Conservation (phyloP, 2,888 invertebrate genomes). For the Drosophila paracracens region DNA sequence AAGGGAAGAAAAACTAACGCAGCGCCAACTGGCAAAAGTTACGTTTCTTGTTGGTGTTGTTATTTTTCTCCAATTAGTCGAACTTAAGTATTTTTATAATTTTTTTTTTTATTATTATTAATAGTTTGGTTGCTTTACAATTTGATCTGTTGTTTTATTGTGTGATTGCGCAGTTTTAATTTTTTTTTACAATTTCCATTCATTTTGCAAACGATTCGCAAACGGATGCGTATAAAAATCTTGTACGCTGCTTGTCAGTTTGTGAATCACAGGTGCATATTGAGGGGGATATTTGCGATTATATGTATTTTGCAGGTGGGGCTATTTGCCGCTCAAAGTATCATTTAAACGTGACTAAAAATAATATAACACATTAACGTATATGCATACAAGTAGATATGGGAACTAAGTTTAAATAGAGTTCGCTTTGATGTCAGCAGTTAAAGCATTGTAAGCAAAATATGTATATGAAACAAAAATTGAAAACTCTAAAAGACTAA, state of each 20-base stretch:
- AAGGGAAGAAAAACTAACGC: conserved; percentile 44
- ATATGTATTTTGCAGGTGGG: conserved; percentile 34
- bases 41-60: neutral
- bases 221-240: conserved; percentile 39
- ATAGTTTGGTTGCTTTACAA: conserved; percentile 27
- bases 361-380: conserved; percentile 59
- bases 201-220: conserved; percentile 22
- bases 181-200: conserved; percentile 30
- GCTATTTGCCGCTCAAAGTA: conserved; percentile 67
- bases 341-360: conserved; percentile 68
- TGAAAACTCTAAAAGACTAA: conserved; percentile 9
- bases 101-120: conserved; percentile 21
- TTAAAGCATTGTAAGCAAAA: conserved; percentile 38
- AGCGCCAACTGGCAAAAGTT: conserved; percentile 34
- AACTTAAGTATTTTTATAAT: conserved; percentile 10
- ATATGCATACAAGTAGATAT: conserved; percentile 16
- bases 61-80: conserved; percentile 4
- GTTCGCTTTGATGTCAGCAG: conserved; percentile 19
- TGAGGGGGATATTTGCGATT: conserved; percentile 24
- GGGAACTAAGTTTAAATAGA: conserved; percentile 19
- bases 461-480: conserved; percentile 12
- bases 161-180: conserved; percentile 1
- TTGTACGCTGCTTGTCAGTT: conserved; percentile 59
- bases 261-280: conserved; percentile 71
- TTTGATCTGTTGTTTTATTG: conserved; percentile 10